Evolutionary conservation across 35 echinoderm and acorn worm genomes (phyloP), one percentile per base, ranked within the genome.

Genomic region (Anneissia japonica): DNA sequence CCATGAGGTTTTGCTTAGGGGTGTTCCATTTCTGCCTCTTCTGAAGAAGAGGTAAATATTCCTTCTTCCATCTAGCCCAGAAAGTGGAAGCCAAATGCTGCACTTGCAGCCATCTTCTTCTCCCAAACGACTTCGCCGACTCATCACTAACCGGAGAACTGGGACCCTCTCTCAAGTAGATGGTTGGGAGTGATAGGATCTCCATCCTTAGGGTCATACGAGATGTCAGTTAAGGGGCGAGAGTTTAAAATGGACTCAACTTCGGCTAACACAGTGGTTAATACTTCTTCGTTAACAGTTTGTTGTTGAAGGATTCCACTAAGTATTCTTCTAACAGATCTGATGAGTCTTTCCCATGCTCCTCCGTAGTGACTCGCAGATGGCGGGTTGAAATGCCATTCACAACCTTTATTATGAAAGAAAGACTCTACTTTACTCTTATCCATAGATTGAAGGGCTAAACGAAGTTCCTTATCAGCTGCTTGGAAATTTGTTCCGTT

Each of bases 381-480:
- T 37, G 90, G 90, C 23, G 90, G 90, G 36, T 91, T 91, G 37
- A 91, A 91, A 3, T 46, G 13, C 89, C 89, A 64, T 35, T 86
- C 46, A 74, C 75, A 77, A 40, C 34, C 46, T 81, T 36, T 51
- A n/a, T 80, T 34, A n/a, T 23, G 36, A 34, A 81, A 17, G 34
- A 34, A 37, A 5, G 33, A 26, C 32, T 33, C 73, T 9, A 75
- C 32, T 75, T 75, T 75, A 28, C 26, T 37, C 14, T 55, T 16
- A 81, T 74, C 73, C 76, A n/a, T 34, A 21, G 32, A 36, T 23
- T 87, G 11, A 30, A 80, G 40, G 26, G 34, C 83, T 26, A 21
- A 32, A 35, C 55, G 84, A 34, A 94, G 19, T 37, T 90, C 92
- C 30, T 38, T 83, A 30, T 88, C 36, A 14, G 23, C 86, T 17